A percentile compares a stretch with the other conserved stretches of the same genome.
Evolutionary conservation across 1,140 invertebrate species (phyloP).

Genomic region (Samia ricini): DNA sequence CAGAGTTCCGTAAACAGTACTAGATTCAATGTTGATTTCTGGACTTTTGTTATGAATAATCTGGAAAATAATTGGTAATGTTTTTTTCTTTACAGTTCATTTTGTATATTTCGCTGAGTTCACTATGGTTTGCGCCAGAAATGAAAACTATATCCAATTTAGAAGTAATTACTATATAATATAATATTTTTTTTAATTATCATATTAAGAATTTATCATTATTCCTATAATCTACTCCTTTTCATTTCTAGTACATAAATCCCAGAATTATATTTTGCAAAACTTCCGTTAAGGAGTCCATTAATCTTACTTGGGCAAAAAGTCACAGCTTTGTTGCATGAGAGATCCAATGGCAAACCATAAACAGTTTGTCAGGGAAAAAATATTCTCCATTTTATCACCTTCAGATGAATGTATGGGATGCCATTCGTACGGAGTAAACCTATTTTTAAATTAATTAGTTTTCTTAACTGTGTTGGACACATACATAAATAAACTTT

Average conservation of each 20-base stretch:
- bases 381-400: conserved; percentile 93
- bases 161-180: conserved; percentile 21
- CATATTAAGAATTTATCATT: neutral
- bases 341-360: conserved; percentile 97
- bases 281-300: neutral
- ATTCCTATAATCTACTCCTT: neutral
- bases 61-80: neutral
- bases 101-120: conserved; percentile 69
- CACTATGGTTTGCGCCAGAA: conserved; percentile 35
- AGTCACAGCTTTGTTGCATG: conserved; percentile 95
- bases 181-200: conserved; percentile 6
- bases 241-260: conserved; percentile 8
- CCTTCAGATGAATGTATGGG: conserved; percentile 91
- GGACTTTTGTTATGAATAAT: neutral
- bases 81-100: conserved; percentile 12
- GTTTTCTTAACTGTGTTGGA: too few relatives aligned
- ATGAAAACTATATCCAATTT: conserved; percentile 13
- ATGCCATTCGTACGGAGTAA: conserved; percentile 96
- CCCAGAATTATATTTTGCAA: neutral
- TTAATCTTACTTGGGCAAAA: conserved; percentile 92
- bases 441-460: conserved; percentile 77
- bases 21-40: too few relatives aligned
- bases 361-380: conserved; percentile 94
- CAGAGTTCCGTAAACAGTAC: too few relatives aligned
- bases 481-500: too few relatives aligned